Evolutionary conservation across 30 jellyfish, hydroid and myxozoan genomes (phyloP), one percentile per base, ranked within the genome.

Genomic region (Cassiopea xamachana): DNA sequence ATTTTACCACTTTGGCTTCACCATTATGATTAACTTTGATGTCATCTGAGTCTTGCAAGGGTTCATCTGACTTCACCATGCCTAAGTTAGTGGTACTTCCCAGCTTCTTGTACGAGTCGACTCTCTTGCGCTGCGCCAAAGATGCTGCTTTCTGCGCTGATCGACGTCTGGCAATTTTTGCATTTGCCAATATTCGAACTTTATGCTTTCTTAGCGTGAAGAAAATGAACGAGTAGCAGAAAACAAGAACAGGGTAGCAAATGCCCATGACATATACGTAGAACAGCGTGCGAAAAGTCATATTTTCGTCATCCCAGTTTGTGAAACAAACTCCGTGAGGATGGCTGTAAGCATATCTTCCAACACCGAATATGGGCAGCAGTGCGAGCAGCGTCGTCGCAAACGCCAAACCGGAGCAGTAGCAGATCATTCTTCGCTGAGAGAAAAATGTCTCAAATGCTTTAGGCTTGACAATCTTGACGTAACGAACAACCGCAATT

Each of bases 301-400:
- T 45, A 58, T 94, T 90, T 67, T 87, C 80, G 2, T 58, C 62
- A 3, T 47, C 78, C 98, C 98, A 91, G 60, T 75, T 73, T 16
- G 98, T 84, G 79, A 94, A 94, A 75, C 98, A 94, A 1, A 94
- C 93, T 43, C 98, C 98, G 79, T 94, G 98, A 49, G 77, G 79
- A 55, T 75, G 51, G 71, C 98, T 94, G 92, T 84, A 94, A 2
- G 62, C 81, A 73, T 94, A 94, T 68, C 82, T 90, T 1, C 98
- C 98, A 55, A 94, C 94, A 55, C 97, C 97, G 4, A 94, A 45
- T 2, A 85, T 60, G 1, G 98, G 98, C 15, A 94, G 87, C 73
- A 94, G 15, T 12, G 97, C 97, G 10, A 94, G 85, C 2, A 77
- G 4, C 10, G 88, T 19, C 1, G 93, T 72, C 2, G 89, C 92